phyloP scores from a whole-genome alignment of 2,888 invertebrate species.

The Dasysyrphus tricinctus region DNA sequence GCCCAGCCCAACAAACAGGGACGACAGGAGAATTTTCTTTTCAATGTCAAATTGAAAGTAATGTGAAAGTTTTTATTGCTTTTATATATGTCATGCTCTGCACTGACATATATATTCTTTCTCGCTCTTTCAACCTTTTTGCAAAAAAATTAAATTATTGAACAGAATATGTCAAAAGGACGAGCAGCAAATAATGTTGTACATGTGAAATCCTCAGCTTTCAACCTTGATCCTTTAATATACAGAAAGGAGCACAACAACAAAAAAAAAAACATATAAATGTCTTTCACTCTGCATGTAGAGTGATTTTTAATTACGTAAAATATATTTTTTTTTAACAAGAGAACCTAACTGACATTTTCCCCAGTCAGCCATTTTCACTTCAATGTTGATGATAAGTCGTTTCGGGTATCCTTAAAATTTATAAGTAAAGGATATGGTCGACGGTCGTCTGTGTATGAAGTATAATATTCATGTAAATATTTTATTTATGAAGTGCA shows the following conservation, averaged over 20 bases:
- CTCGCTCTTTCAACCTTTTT: not conserved
- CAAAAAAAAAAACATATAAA: constrained; percentile 1
- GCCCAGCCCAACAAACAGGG: not conserved
- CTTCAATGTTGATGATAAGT: constrained; percentile 51
- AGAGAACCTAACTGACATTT: constrained; percentile 46
- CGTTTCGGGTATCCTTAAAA: constrained; percentile 17
- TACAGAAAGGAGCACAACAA: not conserved
- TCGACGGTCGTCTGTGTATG: constrained; percentile 2
- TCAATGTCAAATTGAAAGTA: constrained; percentile 37
- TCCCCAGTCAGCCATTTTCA: constrained; percentile 37
- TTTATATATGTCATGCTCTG: constrained; percentile 5
- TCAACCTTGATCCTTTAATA: constrained; percentile 30
- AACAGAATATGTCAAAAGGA: constrained; percentile 46
- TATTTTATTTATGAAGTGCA: constrained; percentile 42
- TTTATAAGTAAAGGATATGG: constrained; percentile 17
- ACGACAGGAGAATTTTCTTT: constrained; percentile 43
- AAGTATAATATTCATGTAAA: constrained; percentile 37
- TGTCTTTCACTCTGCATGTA: constrained; percentile 34
- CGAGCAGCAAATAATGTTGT: constrained; percentile 34
- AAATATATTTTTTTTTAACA: constrained; percentile 41
- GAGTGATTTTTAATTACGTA: constrained; percentile 51
- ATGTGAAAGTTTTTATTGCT: constrained; percentile 31
- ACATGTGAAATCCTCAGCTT: constrained; percentile 22
- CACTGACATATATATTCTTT: constrained; percentile 34
- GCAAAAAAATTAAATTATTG: constrained; percentile 38